A percentile compares a stretch with the other conserved stretches of the same genome.
Conservation (phyloP, 1,140 invertebrate genomes). For the Limonius californicus region DNA sequence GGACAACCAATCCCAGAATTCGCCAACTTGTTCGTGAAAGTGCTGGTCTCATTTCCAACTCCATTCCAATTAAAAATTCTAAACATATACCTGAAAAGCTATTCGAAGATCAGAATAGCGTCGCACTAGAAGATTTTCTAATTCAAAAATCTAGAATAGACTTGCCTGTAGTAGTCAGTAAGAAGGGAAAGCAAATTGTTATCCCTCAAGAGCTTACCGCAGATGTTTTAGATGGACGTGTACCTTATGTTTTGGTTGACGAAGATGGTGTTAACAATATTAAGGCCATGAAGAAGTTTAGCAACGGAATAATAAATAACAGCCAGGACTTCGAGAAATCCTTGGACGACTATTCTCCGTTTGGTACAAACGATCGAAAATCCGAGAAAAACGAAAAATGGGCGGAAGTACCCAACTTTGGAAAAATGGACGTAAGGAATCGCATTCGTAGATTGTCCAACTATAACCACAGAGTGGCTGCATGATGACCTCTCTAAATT, state of each 20-base stretch:
- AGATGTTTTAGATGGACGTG: slow-evolving; percentile 68
- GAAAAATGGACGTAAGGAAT: slow-evolving; percentile 22
- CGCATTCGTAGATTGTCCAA: slow-evolving; percentile 19
- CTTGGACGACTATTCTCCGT: neutral
- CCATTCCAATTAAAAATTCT: slow-evolving; percentile 53
- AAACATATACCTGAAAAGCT: slow-evolving; percentile 63
- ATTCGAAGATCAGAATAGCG: slow-evolving; percentile 61
- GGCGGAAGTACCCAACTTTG: neutral
- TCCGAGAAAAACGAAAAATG: neutral
- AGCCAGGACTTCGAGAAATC: neutral
- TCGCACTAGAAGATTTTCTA: slow-evolving; percentile 74
- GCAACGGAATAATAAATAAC: neutral
- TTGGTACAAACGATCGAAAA: neutral
- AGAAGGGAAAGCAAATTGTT: slow-evolving; percentile 71
- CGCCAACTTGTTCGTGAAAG: slow-evolving; percentile 67
- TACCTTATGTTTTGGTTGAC: slow-evolving; percentile 72
- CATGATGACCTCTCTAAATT: slow-evolving; percentile 9
- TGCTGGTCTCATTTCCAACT: slow-evolving; percentile 56
- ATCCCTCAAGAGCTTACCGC: slow-evolving; percentile 70
- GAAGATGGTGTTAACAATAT: slow-evolving; percentile 73
- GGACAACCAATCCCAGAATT: slow-evolving; percentile 62
- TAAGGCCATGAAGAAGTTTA: slow-evolving; percentile 68
- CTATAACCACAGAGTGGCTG: slow-evolving; percentile 18
- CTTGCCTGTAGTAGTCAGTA: slow-evolving; percentile 66
- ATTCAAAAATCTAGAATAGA: slow-evolving; percentile 56